Evolutionary conservation across 2,888 invertebrate species (phyloP).

Genomic region (Cephus pulcher): DNA sequence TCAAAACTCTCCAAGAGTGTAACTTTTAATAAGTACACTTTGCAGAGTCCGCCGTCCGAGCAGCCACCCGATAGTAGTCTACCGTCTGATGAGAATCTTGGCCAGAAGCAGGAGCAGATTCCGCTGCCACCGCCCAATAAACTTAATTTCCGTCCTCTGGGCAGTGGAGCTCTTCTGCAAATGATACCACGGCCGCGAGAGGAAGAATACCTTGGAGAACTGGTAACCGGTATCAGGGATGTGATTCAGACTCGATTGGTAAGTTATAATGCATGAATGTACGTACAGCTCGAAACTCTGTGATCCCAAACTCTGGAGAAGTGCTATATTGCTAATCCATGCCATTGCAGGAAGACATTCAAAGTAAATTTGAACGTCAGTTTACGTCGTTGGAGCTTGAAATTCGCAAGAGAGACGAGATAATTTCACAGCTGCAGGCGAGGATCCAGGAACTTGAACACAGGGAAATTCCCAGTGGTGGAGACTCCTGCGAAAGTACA

Average conservation of each 20-base stretch:
- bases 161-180: slow-evolving; percentile 56
- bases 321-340: neutral
- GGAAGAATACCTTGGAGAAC: slow-evolving; percentile 85
- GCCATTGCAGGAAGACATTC: slow-evolving; percentile 65
- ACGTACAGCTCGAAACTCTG: neutral
- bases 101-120: slow-evolving; percentile 42
- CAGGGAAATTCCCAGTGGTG: slow-evolving; percentile 29
- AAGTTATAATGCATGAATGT: slow-evolving; percentile 36
- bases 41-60: slow-evolving; percentile 80
- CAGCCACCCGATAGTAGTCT: slow-evolving; percentile 40
- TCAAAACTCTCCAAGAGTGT: slow-evolving; percentile 90
- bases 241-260: slow-evolving; percentile 76
- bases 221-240: slow-evolving; percentile 83
- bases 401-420: slow-evolving; percentile 82
- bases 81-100: slow-evolving; percentile 6
- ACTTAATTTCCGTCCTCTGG: slow-evolving; percentile 62
- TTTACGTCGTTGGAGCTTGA: slow-evolving; percentile 84
- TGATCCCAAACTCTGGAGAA: neutral
- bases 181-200: slow-evolving; percentile 66
- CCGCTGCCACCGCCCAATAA: slow-evolving; percentile 61
- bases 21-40: slow-evolving; percentile 86
- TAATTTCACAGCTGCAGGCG: slow-evolving; percentile 81
- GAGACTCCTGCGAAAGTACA: slow-evolving; percentile 53
- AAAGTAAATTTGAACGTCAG: slow-evolving; percentile 68
- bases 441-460: slow-evolving; percentile 78